phyloP scores from a whole-genome alignment of 1,140 invertebrate genomes.

The Hyles vespertilio region DNA sequence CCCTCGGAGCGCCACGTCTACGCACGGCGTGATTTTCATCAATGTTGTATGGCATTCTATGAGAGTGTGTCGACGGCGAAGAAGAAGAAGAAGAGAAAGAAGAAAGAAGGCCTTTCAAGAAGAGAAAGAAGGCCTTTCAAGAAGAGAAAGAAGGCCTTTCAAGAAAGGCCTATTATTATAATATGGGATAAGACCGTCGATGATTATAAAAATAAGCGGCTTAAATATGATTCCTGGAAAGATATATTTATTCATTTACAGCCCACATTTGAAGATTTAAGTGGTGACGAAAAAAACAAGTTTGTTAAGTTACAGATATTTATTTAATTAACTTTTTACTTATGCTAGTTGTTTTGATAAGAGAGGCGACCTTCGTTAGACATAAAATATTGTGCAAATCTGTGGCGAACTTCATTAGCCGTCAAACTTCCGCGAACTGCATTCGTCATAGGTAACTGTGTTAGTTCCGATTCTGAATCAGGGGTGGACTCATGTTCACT shows the following conservation, averaged over 20 bases:
- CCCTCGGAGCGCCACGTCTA: too few species aligned
- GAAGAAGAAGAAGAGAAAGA: too few species aligned
- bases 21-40: too few species aligned
- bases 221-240: slow-evolving; percentile 27
- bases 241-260: slow-evolving; percentile 24
- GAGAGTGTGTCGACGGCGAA: slow-evolving; percentile 25
- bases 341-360: slow-evolving; percentile 10
- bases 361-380: slow-evolving; percentile 9
- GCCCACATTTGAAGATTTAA: slow-evolving; percentile 24
- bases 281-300: slow-evolving; percentile 12
- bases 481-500: slow-evolving; percentile 29
- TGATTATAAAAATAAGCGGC: slow-evolving; percentile 25
- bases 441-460: slow-evolving; percentile 17
- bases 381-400: slow-evolving; percentile 12
- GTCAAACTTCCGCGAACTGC: slow-evolving; percentile 24
- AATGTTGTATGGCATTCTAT: too few species aligned
- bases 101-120: too few species aligned
- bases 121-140: too few species aligned
- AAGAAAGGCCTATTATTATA: slow-evolving; percentile 25
- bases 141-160: too few species aligned
- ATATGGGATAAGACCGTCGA: slow-evolving; percentile 27
- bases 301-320: slow-evolving; percentile 11
- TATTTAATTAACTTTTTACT: slow-evolving; percentile 25
- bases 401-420: slow-evolving; percentile 21
- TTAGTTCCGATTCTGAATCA: slow-evolving; percentile 31